Evolutionary conservation across 2,113 vertebrate species (phyloP).

Genomic region (Caranx melampygus): DNA sequence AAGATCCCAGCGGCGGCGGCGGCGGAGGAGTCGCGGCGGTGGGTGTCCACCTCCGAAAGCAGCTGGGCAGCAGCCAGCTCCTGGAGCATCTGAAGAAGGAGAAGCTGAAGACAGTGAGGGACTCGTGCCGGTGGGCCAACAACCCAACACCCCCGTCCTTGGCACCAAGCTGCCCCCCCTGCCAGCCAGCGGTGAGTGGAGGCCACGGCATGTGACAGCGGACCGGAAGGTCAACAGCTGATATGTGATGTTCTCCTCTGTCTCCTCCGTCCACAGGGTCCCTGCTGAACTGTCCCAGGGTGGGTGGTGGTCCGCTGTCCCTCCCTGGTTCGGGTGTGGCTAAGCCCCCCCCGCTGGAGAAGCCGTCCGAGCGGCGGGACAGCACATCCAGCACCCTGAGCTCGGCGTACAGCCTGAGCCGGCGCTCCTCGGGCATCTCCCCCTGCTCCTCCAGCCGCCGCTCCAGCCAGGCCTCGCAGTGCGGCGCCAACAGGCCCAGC

Average conservation of each 20-base stretch:
- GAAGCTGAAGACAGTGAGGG: slow-evolving; percentile 92
- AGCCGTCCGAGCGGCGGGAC: slow-evolving; percentile 86
- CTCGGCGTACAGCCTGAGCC: slow-evolving; percentile 91
- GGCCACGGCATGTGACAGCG: too few relatives aligned
- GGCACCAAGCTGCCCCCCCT: slow-evolving; percentile 89
- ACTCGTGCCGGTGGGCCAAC: slow-evolving; percentile 89
- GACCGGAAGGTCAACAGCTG: too few relatives aligned
- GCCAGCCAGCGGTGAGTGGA: slow-evolving; percentile 86
- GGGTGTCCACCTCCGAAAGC: slow-evolving; percentile 77
- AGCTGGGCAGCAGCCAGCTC: slow-evolving; percentile 50
- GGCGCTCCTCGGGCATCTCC: slow-evolving; percentile 93
- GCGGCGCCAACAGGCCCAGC: slow-evolving; percentile 82
- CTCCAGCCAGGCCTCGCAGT: slow-evolving; percentile 90
- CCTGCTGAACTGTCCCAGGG: slow-evolving; percentile 79
- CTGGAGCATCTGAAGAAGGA: slow-evolving; percentile 92
- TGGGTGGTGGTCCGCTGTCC: slow-evolving; percentile 80
- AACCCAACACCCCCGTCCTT: slow-evolving; percentile 82
- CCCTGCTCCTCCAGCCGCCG: slow-evolving; percentile 93
- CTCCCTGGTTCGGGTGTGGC: slow-evolving; percentile 82
- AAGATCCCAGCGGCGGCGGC: slow-evolving; percentile 58
- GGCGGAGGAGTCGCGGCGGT: slow-evolving; percentile 71
- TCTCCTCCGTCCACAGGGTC: slow-evolving; percentile 61
- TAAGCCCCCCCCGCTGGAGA: slow-evolving; percentile 86
- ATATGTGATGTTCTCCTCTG: too few relatives aligned
- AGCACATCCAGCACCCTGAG: slow-evolving; percentile 91